phyloP scores from a whole-genome alignment of 2,797 vertebrate genomes.

The Streptopelia turtur region DNA sequence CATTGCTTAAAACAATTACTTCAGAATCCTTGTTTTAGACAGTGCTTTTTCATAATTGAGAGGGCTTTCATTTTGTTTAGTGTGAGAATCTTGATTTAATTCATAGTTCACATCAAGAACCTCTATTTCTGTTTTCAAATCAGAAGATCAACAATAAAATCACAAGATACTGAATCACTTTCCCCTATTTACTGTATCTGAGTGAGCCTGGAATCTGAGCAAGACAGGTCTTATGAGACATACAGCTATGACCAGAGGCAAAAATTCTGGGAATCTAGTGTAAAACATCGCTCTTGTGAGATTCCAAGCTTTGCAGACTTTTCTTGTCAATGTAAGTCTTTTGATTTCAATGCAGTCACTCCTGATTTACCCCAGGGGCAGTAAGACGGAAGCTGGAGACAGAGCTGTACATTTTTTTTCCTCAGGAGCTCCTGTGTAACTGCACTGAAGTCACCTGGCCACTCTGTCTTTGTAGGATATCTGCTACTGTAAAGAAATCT shows the following conservation, averaged over 20 bases:
- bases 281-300: background rate
- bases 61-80: background rate
- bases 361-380: constrained; percentile 37
- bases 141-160: background rate
- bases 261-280: constrained; percentile 17
- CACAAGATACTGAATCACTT: background rate
- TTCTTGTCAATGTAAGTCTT: constrained; percentile 13
- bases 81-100: background rate
- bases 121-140: background rate
- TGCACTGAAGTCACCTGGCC: background rate
- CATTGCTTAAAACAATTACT: background rate
- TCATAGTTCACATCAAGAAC: background rate
- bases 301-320: constrained; percentile 11
- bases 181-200: background rate
- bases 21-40: background rate
- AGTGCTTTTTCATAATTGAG: background rate
- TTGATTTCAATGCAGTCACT: constrained; percentile 23
- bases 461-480: background rate
- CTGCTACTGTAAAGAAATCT: background rate
- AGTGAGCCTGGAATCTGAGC: background rate
- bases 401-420: background rate
- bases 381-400: background rate
- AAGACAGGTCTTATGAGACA: background rate
- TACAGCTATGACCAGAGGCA: constrained; percentile 43
- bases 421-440: background rate